Conservation (phyloP, 2,797 vertebrate genomes). For the Anniella stebbinsi region DNA sequence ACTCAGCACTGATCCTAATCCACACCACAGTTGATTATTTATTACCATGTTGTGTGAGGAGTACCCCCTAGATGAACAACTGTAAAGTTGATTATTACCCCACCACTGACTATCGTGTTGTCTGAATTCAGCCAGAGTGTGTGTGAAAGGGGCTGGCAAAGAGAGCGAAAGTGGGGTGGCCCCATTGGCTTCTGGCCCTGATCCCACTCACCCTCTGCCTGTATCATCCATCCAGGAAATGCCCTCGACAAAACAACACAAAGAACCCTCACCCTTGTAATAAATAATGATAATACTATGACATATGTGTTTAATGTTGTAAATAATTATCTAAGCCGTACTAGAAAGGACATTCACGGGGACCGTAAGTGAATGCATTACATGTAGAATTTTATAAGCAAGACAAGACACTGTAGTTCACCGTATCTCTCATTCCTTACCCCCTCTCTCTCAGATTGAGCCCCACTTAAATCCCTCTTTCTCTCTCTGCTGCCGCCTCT, state of each 20-base stretch:
- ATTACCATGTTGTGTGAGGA: too few relatives aligned
- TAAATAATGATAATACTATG: not conserved
- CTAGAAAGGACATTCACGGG: not conserved
- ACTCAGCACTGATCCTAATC: too few relatives aligned
- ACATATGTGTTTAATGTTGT: not conserved
- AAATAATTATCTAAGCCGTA: not conserved
- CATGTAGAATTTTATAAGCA: not conserved
- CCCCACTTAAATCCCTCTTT: not conserved
- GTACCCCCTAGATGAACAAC: too few relatives aligned
- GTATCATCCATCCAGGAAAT: not conserved
- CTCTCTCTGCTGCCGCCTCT: too few relatives aligned
- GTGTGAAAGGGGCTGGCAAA: too few relatives aligned
- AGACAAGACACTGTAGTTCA: not conserved
- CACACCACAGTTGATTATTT: too few relatives aligned
- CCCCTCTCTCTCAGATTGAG: not conserved
- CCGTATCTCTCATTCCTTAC: too few relatives aligned
- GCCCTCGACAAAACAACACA: not conserved
- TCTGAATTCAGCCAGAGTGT: too few relatives aligned
- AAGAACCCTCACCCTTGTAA: not conserved
- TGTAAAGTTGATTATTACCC: too few relatives aligned
- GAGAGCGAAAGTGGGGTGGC: not conserved
- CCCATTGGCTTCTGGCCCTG: too few relatives aligned
- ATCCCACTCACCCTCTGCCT: too few relatives aligned
- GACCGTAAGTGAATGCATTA: not conserved
- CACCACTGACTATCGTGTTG: too few relatives aligned